Evolutionary conservation across 2,113 vertebrate species (phyloP).

Genomic region (Coreoperca whiteheadi): DNA sequence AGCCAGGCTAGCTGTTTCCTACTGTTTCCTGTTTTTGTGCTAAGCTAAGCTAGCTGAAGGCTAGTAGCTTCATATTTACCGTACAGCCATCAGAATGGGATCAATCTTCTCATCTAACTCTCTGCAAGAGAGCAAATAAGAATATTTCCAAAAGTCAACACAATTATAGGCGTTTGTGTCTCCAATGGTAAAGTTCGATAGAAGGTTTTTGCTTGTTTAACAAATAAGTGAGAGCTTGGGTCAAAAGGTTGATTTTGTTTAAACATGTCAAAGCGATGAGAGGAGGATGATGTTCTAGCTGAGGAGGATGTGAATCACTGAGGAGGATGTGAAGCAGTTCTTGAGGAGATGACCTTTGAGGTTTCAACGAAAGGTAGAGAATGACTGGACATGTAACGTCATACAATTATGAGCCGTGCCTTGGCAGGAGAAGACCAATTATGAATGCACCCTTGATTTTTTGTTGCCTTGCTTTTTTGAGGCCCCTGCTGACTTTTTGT

Average conservation of each 20-base stretch:
- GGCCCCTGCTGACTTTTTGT: slow-evolving; percentile 5
- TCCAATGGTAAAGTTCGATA: not conserved
- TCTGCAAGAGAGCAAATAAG: not conserved
- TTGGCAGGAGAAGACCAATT: slow-evolving; percentile 23
- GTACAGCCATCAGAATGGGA: not conserved
- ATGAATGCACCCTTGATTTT: slow-evolving; percentile 10
- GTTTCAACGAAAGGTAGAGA: slow-evolving; percentile 12
- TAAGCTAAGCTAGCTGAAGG: not conserved
- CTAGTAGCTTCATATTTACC: not conserved
- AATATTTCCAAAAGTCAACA: not conserved
- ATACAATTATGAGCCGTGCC: not conserved
- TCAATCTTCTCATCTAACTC: not conserved
- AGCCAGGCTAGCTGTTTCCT: no score
- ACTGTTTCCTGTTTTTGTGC: not conserved
- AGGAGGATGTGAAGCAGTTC: slow-evolving; percentile 26
- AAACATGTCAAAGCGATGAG: slow-evolving; percentile 23
- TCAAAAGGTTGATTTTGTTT: slow-evolving; percentile 41
- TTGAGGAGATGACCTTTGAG: slow-evolving; percentile 21
- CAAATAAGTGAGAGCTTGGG: slow-evolving; percentile 9
- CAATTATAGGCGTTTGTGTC: not conserved
- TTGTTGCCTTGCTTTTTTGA: slow-evolving; percentile 7
- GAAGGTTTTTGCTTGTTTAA: slow-evolving; percentile 3
- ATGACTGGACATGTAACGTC: slow-evolving; percentile 8
- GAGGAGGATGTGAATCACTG: slow-evolving; percentile 37
- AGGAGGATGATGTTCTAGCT: slow-evolving; percentile 16